Percentiles rank a stretch among this genome's conserved stretches.
phyloP scores from a whole-genome alignment of 2,888 invertebrate genomes.

The Melanchra persicariae region DNA sequence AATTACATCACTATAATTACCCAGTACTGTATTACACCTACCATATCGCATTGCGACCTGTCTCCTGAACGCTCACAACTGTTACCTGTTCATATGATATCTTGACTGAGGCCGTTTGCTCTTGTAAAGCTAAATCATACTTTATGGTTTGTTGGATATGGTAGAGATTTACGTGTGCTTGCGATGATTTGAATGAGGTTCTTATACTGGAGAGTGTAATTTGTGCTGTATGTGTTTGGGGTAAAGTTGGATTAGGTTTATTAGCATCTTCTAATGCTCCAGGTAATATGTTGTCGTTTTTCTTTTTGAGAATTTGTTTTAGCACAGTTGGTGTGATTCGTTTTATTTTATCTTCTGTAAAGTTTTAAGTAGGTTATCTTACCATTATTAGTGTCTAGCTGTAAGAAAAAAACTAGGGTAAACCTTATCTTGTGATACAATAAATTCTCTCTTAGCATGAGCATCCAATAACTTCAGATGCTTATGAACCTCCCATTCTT shows the following conservation, averaged over 20 bases:
- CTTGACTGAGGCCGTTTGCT: slow-evolving; percentile 33
- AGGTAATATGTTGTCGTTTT: not conserved
- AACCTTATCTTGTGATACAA: not conserved
- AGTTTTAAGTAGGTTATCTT: not conserved
- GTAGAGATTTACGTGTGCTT: not conserved
- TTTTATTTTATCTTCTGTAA: not conserved
- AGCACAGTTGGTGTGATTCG: not conserved
- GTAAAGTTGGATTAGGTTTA: not conserved
- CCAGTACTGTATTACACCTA: slow-evolving; percentile 28
- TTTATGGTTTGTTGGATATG: slow-evolving; percentile 3
- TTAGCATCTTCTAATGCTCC: no score
- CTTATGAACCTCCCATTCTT: not conserved
- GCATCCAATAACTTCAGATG: not conserved
- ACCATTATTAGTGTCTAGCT: slow-evolving; percentile 6
- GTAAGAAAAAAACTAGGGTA: not conserved
- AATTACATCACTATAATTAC: slow-evolving; percentile 35
- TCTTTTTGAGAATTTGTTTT: not conserved
- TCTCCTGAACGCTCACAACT: slow-evolving; percentile 58
- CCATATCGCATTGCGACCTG: slow-evolving; percentile 62
- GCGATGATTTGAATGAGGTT: not conserved
- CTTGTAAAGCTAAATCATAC: not conserved
- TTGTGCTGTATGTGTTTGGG: not conserved
- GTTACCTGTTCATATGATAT: slow-evolving; percentile 52
- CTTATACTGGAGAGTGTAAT: not conserved
- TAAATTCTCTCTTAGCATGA: not conserved